Evolutionary conservation across 2,888 invertebrate genomes (phyloP).

Genomic region (Drosophila anceps): DNA sequence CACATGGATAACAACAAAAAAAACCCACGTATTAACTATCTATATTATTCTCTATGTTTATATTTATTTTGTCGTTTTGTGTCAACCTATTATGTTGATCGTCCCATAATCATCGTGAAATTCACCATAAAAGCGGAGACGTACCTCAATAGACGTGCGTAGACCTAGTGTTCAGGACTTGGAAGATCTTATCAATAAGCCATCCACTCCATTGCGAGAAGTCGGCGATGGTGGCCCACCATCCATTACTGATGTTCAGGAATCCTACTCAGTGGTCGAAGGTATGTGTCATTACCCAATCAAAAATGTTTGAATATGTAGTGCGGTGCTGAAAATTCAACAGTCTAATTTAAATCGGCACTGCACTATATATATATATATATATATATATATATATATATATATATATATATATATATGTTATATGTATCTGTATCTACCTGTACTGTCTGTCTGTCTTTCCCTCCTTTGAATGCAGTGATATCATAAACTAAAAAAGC

Average conservation of each 20-base stretch:
- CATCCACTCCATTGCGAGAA: slow-evolving; percentile 94
- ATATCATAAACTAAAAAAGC: not conserved
- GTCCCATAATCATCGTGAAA: slow-evolving; percentile 11
- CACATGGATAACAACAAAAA: not conserved
- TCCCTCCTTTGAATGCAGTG: not conserved
- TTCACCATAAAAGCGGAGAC: slow-evolving; percentile 88
- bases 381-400: too few species aligned
- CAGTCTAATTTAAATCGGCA: too few species aligned
- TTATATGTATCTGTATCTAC: not conserved
- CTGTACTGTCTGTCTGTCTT: not conserved
- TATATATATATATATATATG: not conserved
- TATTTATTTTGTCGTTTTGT: slow-evolving; percentile 6
- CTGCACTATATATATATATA: too few species aligned
- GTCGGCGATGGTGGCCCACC: slow-evolving; percentile 94
- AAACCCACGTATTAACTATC: not conserved
- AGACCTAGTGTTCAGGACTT: slow-evolving; percentile 95
- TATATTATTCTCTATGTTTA: slow-evolving; percentile 14
- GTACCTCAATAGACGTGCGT: slow-evolving; percentile 95
- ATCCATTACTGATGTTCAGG: slow-evolving; percentile 95
- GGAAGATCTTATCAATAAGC: slow-evolving; percentile 95
- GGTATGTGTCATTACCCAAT: slow-evolving; percentile 87
- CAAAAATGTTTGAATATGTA: too few species aligned
- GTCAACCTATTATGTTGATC: slow-evolving; percentile 16
- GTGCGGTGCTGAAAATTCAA: not conserved
- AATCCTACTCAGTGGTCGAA: slow-evolving; percentile 98